These are phyloP conservation scores for Semotilus atromaculatus DNA, from an alignment of 2,797 vertebrate genomes.

Conservation along the genomic window DNA sequence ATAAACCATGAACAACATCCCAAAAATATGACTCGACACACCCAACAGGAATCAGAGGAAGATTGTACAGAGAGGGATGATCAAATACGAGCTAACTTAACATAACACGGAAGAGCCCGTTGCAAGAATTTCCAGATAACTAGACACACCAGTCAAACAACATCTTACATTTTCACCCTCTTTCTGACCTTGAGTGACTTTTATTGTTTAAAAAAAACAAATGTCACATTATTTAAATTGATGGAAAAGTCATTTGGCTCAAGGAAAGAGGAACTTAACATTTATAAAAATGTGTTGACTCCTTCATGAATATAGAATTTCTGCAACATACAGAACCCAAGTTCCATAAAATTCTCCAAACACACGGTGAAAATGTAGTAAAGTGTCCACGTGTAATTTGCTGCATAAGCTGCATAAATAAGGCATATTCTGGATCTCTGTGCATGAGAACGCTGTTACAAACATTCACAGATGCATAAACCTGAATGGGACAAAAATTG, in stretches of 20 bases:
- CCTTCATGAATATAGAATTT: background rate
- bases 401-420: conserved; percentile 48
- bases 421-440: conserved; percentile 54
- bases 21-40: background rate
- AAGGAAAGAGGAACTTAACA: background rate
- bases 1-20: background rate
- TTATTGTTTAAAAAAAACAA: background rate
- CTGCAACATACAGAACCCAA: background rate
- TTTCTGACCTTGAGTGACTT: background rate
- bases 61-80: background rate
- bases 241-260: background rate
- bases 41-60: background rate
- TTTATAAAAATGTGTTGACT: background rate
- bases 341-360: background rate
- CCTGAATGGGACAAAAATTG: background rate
- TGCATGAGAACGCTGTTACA: conserved; percentile 1
- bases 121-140: background rate
- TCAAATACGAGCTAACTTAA: background rate
- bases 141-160: background rate
- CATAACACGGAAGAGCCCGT: background rate
- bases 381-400: background rate
- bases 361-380: background rate
- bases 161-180: background rate
- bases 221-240: background rate
- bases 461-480: conserved; percentile 29